These are phyloP conservation scores for Probosciger aterrimus DNA, from an alignment of 2,113 vertebrate species.

Conservation along the genomic window DNA sequence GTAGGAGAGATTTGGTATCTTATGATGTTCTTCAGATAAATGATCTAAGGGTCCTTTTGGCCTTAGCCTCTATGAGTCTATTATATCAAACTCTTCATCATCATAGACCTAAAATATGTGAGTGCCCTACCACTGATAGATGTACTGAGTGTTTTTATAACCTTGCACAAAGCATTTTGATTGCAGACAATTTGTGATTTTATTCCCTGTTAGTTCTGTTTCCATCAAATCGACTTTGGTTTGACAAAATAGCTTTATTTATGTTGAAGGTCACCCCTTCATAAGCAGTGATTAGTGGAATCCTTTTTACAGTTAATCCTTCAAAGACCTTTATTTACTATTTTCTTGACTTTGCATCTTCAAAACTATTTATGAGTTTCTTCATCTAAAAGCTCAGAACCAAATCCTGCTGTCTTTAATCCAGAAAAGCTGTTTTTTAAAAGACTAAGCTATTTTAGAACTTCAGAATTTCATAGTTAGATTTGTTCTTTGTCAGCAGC, in stretches of 20 bases:
- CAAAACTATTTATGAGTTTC: slow-evolving; percentile 26
- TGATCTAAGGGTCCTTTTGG: neutral
- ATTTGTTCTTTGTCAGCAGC: neutral
- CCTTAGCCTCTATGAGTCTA: neutral
- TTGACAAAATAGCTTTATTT: slow-evolving; percentile 42
- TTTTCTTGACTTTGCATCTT: slow-evolving; percentile 38
- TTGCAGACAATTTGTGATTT: slow-evolving; percentile 37
- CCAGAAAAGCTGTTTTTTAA: neutral
- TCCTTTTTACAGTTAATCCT: slow-evolving; percentile 38
- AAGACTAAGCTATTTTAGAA: neutral
- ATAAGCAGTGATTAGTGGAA: slow-evolving; percentile 45
- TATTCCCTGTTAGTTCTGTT: slow-evolving; percentile 48
- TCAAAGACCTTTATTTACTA: slow-evolving; percentile 46
- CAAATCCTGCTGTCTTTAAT: neutral
- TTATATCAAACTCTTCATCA: neutral
- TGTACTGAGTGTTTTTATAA: slow-evolving; percentile 42
- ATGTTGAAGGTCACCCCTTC: slow-evolving; percentile 55
- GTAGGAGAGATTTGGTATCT: neutral
- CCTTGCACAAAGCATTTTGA: slow-evolving; percentile 46
- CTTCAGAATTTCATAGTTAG: neutral
- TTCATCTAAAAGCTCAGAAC: neutral
- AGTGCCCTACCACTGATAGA: neutral
- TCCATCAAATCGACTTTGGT: slow-evolving; percentile 14
- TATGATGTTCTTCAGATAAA: neutral
- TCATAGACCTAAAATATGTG: slow-evolving; percentile 11